These are phyloP conservation scores for Drosophila conformis DNA, from an alignment of 2,888 invertebrate species.

Conservation along the genomic window DNA sequence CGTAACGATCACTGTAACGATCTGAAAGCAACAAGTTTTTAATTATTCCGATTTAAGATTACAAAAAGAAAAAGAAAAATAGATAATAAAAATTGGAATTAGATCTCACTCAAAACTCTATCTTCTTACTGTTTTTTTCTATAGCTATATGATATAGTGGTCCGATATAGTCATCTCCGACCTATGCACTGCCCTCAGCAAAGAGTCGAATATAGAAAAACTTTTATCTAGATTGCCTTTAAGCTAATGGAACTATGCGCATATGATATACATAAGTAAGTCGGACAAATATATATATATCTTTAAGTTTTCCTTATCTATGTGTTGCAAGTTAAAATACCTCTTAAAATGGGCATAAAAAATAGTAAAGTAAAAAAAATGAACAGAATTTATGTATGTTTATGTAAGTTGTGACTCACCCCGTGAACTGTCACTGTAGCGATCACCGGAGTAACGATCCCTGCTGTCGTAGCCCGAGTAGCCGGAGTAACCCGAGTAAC, in stretches of 20 bases:
- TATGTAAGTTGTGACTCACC: slow-evolving; percentile 35
- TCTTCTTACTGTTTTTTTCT: no score
- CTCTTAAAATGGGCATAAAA: background rate
- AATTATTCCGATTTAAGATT: background rate
- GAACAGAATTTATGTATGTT: background rate
- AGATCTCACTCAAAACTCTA: no score
- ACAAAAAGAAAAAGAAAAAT: no score
- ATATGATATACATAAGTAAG: background rate
- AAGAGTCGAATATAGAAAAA: background rate
- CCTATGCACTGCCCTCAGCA: background rate
- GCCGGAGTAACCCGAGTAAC: slow-evolving; percentile 76
- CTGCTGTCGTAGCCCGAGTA: slow-evolving; percentile 73
- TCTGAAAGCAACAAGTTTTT: slow-evolving; percentile 56
- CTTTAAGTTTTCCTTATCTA: background rate
- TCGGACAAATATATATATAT: background rate
- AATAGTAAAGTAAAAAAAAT: background rate
- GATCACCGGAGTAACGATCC: slow-evolving; percentile 84
- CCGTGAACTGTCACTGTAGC: slow-evolving; percentile 60
- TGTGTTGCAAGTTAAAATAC: background rate
- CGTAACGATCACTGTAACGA: slow-evolving; percentile 56
- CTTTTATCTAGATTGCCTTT: background rate
- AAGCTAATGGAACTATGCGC: background rate
- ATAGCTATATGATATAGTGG: no score
- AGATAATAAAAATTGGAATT: fast-evolving
- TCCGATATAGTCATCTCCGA: no score